A percentile compares a stretch with the other conserved stretches of the same genome.
These are phyloP conservation scores for Bimastos eiseni DNA, from an alignment of 2,888 invertebrate genomes.

Conservation along the genomic window DNA sequence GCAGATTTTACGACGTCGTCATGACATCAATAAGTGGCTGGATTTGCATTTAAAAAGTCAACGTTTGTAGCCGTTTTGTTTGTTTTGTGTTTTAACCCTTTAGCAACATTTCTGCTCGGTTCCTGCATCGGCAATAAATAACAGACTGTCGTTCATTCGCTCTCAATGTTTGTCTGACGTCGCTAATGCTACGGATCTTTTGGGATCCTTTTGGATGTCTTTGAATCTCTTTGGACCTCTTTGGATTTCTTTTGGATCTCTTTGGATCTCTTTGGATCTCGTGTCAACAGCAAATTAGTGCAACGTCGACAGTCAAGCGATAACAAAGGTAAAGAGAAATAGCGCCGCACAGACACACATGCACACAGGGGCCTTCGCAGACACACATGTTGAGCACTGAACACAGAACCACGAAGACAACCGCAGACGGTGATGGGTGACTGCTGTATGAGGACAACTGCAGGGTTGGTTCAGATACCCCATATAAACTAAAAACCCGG, in stretches of 20 bases:
- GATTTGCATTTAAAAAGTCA: not conserved
- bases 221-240: no score
- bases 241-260: no score
- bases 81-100: not conserved
- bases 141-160: not conserved
- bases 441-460: not conserved
- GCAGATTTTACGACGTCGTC: no score
- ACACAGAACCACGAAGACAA: not conserved
- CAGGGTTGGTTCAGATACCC: not conserved
- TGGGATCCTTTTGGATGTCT: no score
- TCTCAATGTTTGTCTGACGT: no score
- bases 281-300: not conserved
- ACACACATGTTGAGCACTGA: not conserved
- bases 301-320: not conserved
- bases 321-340: not conserved
- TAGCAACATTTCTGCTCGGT: not conserved
- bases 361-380: not conserved
- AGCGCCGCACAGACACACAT: not conserved
- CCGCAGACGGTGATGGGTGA: not conserved
- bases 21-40: not conserved
- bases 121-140: not conserved
- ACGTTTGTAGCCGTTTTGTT: not conserved
- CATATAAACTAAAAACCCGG: not conserved
- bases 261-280: no score
- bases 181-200: no score